These are phyloP conservation scores for Porites australiensis DNA, from an alignment of 64 coral and sea anemone genomes.

Conservation along the genomic window DNA sequence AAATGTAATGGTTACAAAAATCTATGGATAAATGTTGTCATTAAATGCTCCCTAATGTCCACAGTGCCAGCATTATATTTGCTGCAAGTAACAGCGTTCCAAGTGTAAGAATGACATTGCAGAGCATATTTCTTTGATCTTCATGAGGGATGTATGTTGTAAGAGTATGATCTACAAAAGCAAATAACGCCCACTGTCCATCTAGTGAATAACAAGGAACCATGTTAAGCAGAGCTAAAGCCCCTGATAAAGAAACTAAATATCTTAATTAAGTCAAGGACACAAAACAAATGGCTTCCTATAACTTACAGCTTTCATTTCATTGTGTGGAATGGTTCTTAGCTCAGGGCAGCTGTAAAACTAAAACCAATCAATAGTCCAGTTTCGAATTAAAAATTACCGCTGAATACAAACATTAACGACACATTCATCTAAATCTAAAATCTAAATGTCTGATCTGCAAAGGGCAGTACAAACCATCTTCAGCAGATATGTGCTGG, in stretches of 20 bases:
- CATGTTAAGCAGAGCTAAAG: conserved; percentile 90
- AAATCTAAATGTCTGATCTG: too few species aligned
- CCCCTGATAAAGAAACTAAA: conserved; percentile 92
- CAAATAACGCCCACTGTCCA: conserved; percentile 97
- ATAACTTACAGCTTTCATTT: too few species aligned
- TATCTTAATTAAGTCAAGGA: conserved; percentile 76
- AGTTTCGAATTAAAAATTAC: too few species aligned
- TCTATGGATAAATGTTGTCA: background rate
- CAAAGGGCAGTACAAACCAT: too few species aligned
- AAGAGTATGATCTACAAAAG: conserved; percentile 76
- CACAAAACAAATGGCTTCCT: background rate
- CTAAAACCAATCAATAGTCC: too few species aligned
- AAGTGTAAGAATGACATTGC: conserved; percentile 84
- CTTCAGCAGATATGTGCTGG: too few species aligned
- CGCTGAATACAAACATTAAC: too few species aligned
- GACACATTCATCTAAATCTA: too few species aligned
- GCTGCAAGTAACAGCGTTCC: conserved; percentile 88
- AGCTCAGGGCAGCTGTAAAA: too few species aligned
- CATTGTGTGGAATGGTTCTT: too few species aligned
- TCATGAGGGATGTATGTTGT: conserved; percentile 74
- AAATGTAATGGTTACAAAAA: too few species aligned
- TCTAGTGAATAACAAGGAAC: conserved; percentile 97
- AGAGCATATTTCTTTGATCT: conserved; percentile 85
- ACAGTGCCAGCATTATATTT: conserved; percentile 93
- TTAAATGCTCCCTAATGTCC: conserved; percentile 89